Evolutionary conservation across 2,888 invertebrate species (phyloP).

Genomic region (Minunthozetes semirufus): DNA sequence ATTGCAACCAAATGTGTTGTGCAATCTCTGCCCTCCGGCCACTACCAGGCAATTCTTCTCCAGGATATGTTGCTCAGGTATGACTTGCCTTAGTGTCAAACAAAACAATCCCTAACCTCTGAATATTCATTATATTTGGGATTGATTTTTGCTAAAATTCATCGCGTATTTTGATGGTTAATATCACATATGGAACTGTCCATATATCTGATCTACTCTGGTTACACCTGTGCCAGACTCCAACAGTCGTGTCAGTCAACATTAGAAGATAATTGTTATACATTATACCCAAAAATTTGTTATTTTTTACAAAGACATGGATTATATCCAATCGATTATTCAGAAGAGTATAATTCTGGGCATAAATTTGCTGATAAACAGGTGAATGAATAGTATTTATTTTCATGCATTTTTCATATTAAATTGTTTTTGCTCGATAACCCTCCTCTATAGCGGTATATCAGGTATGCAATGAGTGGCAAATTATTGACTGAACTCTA

Average conservation of each 20-base stretch:
- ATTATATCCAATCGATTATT: neutral
- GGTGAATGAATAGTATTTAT: neutral
- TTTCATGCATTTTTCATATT: neutral
- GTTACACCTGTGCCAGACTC: neutral
- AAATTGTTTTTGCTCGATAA: neutral
- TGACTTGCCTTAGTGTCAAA: too few relatives aligned
- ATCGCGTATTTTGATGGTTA: too few relatives aligned
- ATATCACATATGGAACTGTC: too few relatives aligned
- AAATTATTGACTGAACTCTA: neutral
- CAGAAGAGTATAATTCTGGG: neutral
- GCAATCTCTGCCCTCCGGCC: neutral
- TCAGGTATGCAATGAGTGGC: neutral
- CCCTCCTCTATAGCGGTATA: neutral
- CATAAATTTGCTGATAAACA: neutral
- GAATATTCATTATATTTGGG: too few relatives aligned
- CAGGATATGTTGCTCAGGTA: too few relatives aligned
- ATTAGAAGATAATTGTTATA: constrained; percentile 22
- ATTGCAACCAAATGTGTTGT: neutral
- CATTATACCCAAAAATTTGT: constrained; percentile 13
- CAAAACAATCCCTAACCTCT: too few relatives aligned
- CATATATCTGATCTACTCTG: too few relatives aligned
- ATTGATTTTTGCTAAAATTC: too few relatives aligned
- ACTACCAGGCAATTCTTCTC: too few relatives aligned
- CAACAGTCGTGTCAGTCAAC: constrained; percentile 18
- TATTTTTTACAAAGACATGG: neutral